These are phyloP conservation scores for Platorchestia sp. DNA, from an alignment of 1,140 invertebrate species.

Conservation along the genomic window DNA sequence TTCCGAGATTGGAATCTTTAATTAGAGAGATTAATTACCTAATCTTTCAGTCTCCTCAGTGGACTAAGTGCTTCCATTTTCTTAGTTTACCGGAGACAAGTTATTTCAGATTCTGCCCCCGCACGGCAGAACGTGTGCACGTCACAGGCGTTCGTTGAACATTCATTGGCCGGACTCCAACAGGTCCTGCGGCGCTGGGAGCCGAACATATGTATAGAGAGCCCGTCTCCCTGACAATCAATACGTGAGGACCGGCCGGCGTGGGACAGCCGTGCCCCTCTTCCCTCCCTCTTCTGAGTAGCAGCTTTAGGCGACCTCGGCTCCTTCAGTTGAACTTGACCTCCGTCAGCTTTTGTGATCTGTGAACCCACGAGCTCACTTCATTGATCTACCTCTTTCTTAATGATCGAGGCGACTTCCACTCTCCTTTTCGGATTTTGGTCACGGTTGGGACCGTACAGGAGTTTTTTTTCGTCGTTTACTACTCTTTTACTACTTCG, in stretches of 20 bases:
- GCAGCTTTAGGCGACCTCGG: conserved; percentile 13
- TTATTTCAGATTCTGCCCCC: not conserved
- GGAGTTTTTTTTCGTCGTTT: not conserved
- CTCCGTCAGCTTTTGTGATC: not conserved
- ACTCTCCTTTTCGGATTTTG: not conserved
- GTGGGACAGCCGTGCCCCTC: not conserved
- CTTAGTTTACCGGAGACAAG: not conserved
- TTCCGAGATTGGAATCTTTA: not conserved
- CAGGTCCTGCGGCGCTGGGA: not conserved
- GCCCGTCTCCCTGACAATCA: not conserved
- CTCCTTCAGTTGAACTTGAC: conserved; percentile 15
- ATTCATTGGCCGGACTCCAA: conserved; percentile 6
- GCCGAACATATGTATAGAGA: not conserved
- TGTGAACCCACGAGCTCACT: not conserved
- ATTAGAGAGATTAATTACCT: not conserved
- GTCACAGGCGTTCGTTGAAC: not conserved
- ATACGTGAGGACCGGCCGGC: not conserved
- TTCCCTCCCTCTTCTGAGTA: not conserved
- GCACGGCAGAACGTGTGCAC: not conserved
- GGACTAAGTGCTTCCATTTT: not conserved
- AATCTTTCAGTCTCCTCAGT: not conserved
- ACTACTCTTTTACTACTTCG: not conserved
- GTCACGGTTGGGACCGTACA: not conserved
- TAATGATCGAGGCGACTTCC: not conserved
- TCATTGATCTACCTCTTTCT: not conserved